phyloP scores from a whole-genome alignment of 1,140 invertebrate genomes.

The Teleogryllus occipitalis region DNA sequence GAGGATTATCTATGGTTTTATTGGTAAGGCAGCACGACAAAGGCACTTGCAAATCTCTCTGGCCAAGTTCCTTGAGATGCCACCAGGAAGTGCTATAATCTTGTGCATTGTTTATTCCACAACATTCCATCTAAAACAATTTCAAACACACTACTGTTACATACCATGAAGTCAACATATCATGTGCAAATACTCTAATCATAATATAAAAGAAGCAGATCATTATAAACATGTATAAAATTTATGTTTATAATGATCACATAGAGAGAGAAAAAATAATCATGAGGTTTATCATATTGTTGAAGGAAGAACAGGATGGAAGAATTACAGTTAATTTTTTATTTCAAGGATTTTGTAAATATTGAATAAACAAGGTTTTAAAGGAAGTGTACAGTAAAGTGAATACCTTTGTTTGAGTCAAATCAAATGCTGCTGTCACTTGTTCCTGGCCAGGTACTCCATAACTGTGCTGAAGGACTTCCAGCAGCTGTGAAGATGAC shows the following conservation, averaged over 20 bases:
- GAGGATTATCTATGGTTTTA: conserved; percentile 43
- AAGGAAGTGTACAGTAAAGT: neutral
- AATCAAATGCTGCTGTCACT: conserved; percentile 71
- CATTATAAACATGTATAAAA: too few relatives aligned
- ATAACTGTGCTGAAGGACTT: conserved; percentile 63
- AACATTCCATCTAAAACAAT: conserved; percentile 61
- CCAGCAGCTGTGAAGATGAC: conserved; percentile 53
- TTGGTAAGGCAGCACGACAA: conserved; percentile 67
- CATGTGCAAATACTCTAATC: too few relatives aligned
- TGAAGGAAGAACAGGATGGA: too few relatives aligned
- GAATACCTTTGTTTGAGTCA: conserved; percentile 55
- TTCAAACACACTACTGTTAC: too few relatives aligned
- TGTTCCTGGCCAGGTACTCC: conserved; percentile 60
- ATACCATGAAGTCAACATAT: too few relatives aligned
- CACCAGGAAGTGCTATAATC: conserved; percentile 78
- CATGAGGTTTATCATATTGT: too few relatives aligned
- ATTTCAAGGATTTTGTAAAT: neutral
- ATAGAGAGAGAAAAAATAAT: too few relatives aligned
- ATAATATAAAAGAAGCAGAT: too few relatives aligned
- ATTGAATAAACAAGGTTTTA: neutral
- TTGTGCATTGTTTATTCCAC: conserved; percentile 65
- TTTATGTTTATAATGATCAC: too few relatives aligned
- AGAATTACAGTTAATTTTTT: too few relatives aligned
- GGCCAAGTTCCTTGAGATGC: conserved; percentile 62
- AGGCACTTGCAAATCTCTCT: conserved; percentile 61